A percentile compares a stretch with the other conserved stretches of the same genome.
phyloP scores from a whole-genome alignment of 2,113 vertebrate genomes.

The Platysteira castanea region DNA sequence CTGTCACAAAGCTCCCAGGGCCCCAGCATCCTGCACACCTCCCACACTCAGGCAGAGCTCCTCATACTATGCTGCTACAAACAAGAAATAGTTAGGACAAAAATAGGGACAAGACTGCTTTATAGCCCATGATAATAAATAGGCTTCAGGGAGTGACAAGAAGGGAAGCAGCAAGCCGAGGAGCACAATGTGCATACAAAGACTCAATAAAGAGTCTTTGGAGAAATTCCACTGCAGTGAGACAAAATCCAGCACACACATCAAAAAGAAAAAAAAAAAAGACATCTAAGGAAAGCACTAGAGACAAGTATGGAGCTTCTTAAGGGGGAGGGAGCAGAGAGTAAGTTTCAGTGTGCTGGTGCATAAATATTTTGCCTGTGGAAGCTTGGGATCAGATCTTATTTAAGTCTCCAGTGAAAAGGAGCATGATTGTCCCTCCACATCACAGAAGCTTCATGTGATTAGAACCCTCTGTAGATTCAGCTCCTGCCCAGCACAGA shows the following conservation, averaged over 20 bases:
- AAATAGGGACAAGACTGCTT: background rate
- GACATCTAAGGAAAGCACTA: background rate
- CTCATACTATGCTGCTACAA: background rate
- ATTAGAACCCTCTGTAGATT: constrained; percentile 26
- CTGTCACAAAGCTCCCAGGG: background rate
- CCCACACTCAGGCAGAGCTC: background rate
- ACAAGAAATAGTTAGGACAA: background rate
- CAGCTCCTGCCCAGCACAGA: background rate
- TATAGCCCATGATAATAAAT: background rate
- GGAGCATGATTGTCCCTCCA: background rate
- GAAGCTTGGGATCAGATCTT: background rate
- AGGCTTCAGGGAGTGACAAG: background rate
- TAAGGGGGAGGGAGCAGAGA: background rate
- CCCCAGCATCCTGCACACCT: background rate
- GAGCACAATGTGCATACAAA: background rate
- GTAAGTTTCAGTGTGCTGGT: background rate
- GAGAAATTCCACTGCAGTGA: background rate
- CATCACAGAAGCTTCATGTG: background rate
- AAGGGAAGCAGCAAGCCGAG: background rate
- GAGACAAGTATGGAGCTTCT: background rate
- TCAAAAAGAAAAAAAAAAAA: background rate
- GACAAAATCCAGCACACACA: background rate
- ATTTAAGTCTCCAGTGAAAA: constrained; percentile 26
- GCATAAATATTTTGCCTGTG: background rate
- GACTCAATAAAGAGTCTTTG: background rate